phyloP scores from a whole-genome alignment of 2,888 invertebrate genomes.

The Coleophora flavipennella region DNA sequence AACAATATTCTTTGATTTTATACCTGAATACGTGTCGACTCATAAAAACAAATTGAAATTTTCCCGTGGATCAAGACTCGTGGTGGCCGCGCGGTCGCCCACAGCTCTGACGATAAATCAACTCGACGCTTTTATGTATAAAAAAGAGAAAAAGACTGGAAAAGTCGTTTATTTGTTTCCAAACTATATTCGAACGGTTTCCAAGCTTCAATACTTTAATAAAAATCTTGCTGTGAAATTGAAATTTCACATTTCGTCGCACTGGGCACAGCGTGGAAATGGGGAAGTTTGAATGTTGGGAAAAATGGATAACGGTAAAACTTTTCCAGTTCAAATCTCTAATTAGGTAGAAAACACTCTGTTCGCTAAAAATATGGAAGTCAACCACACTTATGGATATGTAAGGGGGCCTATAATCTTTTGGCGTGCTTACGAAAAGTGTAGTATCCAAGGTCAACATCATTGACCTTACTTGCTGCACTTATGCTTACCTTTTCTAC shows the following conservation, averaged over 20 bases:
- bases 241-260: conserved; percentile 54
- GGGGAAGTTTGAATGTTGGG: conserved; percentile 18
- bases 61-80: conserved; percentile 59
- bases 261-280: conserved; percentile 23
- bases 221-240: conserved; percentile 53
- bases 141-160: conserved; percentile 44
- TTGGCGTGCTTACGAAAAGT: too few species aligned
- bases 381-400: too few species aligned
- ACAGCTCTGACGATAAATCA: conserved; percentile 57
- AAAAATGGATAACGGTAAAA: conserved; percentile 34
- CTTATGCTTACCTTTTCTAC: too few species aligned
- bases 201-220: conserved; percentile 46
- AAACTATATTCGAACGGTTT: conserved; percentile 57
- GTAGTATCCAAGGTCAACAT: too few species aligned
- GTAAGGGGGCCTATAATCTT: too few species aligned
- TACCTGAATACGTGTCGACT: conserved; percentile 41
- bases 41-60: conserved; percentile 68
- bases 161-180: conserved; percentile 68
- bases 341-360: conserved; percentile 34
- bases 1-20: too few species aligned
- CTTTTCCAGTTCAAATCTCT: conserved; percentile 27
- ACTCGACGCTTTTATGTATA: conserved; percentile 60
- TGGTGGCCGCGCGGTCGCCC: conserved; percentile 46
- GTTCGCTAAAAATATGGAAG: conserved; percentile 11
- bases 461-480: too few species aligned